phyloP scores from a whole-genome alignment of 2,113 vertebrate species.

The Megaleporinus macrocephalus region DNA sequence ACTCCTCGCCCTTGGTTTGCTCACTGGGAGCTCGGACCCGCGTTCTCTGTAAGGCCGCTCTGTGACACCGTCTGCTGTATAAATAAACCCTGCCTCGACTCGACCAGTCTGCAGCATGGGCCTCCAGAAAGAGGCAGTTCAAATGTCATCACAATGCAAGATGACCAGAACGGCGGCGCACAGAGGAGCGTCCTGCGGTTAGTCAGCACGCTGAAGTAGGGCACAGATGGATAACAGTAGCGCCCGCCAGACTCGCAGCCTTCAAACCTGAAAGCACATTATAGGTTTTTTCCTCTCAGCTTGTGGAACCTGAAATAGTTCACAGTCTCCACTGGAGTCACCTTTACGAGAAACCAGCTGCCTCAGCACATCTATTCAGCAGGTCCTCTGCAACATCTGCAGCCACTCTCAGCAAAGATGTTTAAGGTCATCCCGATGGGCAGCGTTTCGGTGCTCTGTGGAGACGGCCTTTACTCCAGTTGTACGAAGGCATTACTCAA shows the following conservation, averaged over 20 bases:
- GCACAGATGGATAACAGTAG: constrained; percentile 34
- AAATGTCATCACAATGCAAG: neutral
- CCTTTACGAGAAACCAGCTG: neutral
- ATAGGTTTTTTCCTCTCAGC: neutral
- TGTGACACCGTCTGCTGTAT: neutral
- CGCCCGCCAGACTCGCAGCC: constrained; percentile 16
- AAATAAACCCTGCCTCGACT: too few relatives aligned
- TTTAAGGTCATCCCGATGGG: neutral
- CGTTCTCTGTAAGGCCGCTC: too few relatives aligned
- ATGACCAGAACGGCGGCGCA: neutral
- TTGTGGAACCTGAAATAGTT: neutral
- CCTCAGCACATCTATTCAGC: neutral
- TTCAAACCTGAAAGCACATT: neutral
- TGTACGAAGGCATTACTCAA: too few relatives aligned
- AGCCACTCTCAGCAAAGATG: neutral
- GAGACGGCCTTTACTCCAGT: neutral
- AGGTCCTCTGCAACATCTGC: neutral
- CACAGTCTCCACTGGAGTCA: neutral
- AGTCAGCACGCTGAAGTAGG: constrained; percentile 43
- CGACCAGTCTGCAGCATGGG: neutral
- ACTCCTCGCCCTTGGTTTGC: too few relatives aligned
- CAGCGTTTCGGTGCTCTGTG: neutral
- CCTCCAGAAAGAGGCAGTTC: neutral
- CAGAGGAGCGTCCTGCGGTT: constrained; percentile 28
- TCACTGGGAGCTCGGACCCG: too few relatives aligned